These are phyloP conservation scores for Endomychus coccineus DNA, from an alignment of 2,888 invertebrate genomes.

Conservation along the genomic window DNA sequence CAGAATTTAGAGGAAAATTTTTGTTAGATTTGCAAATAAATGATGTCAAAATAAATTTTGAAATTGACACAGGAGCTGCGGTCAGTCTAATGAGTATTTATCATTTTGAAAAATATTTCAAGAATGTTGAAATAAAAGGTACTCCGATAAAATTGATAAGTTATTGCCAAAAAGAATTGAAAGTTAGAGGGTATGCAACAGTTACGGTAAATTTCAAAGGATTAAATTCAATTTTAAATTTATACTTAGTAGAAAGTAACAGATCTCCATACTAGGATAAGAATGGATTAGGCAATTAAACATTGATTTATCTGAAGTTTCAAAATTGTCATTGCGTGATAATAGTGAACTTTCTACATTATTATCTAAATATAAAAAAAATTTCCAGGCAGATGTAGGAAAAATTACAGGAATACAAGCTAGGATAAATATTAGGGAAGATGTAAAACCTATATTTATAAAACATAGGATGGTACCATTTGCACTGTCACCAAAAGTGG, in stretches of 20 bases:
- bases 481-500: conserved; percentile 10
- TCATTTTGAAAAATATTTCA: neutral
- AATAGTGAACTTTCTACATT: neutral
- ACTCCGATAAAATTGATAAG: too few relatives aligned
- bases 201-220: too few relatives aligned
- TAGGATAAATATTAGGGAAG: conserved; percentile 5
- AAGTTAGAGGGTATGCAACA: too few relatives aligned
- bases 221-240: neutral
- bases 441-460: conserved; percentile 14
- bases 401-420: conserved; percentile 12
- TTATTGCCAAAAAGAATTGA: too few relatives aligned
- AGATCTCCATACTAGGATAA: conserved; percentile 2
- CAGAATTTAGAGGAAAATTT: neutral
- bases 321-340: neutral
- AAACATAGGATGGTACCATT: conserved; percentile 16
- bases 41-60: neutral
- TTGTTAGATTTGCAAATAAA: neutral
- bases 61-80: neutral
- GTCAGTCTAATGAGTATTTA: neutral
- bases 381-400: neutral
- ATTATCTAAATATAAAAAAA: neutral
- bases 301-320: conserved; percentile 1
- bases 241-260: conserved; percentile 1
- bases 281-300: conserved; percentile 5
- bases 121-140: too few relatives aligned